phyloP scores from a whole-genome alignment of 2,113 vertebrate genomes.

The Nothobranchius furzeri region DNA sequence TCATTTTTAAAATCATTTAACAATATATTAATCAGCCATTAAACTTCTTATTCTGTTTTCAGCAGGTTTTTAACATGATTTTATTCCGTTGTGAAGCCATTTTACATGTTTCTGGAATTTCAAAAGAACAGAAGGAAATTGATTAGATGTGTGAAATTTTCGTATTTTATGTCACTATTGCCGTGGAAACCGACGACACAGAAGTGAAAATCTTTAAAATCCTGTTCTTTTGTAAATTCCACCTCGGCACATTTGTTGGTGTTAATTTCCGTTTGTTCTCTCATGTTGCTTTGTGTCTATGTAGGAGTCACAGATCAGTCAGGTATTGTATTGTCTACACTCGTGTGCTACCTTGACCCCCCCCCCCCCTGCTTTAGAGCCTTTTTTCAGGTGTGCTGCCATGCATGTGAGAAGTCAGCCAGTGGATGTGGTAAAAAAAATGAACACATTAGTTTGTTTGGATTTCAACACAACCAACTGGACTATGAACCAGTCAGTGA shows the following conservation, averaged over 20 bases:
- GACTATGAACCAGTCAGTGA: slow-evolving; percentile 6
- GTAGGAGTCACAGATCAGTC: slow-evolving; percentile 89
- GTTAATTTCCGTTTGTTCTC: slow-evolving; percentile 78
- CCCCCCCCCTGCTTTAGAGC: slow-evolving; percentile 32
- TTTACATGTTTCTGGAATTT: slow-evolving; percentile 11
- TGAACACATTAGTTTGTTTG: slow-evolving; percentile 1
- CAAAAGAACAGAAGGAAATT: slow-evolving; percentile 5
- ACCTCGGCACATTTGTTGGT: slow-evolving; percentile 46
- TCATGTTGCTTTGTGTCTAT: slow-evolving; percentile 78
- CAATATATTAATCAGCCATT: background rate
- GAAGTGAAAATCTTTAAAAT: background rate
- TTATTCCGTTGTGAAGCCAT: background rate
- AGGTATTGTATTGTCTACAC: slow-evolving; percentile 84
- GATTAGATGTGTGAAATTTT: background rate
- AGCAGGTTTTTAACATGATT: no score
- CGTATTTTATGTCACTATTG: background rate
- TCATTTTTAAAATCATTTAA: background rate
- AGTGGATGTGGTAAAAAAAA: slow-evolving; percentile 12
- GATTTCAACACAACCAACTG: background rate
- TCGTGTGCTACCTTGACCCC: slow-evolving; percentile 70
- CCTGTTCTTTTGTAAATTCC: slow-evolving; percentile 43
- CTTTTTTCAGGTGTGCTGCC: slow-evolving; percentile 49
- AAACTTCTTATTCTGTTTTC: background rate
- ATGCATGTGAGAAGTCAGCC: slow-evolving; percentile 49
- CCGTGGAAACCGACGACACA: background rate